Evolutionary conservation across 2,113 vertebrate species (phyloP), one percentile per base, ranked within the genome.

Genomic region (Pheucticus melanocephalus): DNA sequence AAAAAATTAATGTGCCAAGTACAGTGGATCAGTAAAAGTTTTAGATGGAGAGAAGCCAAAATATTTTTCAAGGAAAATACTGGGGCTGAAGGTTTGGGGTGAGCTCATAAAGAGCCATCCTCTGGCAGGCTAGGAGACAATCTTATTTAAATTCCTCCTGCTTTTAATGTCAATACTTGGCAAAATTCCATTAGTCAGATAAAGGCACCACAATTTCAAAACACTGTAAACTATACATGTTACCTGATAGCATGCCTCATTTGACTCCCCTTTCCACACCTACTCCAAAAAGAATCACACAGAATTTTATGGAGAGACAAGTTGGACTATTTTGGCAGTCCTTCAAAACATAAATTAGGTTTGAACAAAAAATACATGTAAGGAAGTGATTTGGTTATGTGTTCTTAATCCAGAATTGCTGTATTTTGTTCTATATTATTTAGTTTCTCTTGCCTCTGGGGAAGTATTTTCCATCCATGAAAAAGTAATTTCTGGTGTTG

Each of bases 11-110:
- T 84, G 30, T 85, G 82, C 59, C 83, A 91, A 92, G 57, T 75
- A 80, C 20, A 77, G 64, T 71, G 86, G 82, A 94, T 82, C 61
- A 86, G 54, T 4, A 73, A 82, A 95, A 20, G 82, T 92, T 96
- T 95, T 93, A 88, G 39, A 79, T 94, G 95, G 94, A 87, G 39
- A 82, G 16, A 94, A 94, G 86, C 86, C 94, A 97, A 96, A 93
- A 80, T 53, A 69, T 50, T 82, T 94, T 94, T 82, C 57, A 90
- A 92, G 85, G 73, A 79, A 96, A 96, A 92, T 70, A 91, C 16
- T 28, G 14, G 11, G 39, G 6, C n/a, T 84, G 35, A 48, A 94
- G 28, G 16, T 90, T 96, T 92, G 60, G 64, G 51, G 53, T 93
- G 61, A 94, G 92, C 89, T 85, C 35, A 80, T 86, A 82, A 96